Conservation (phyloP, 2,888 invertebrate species). For the Caenorhabditis sp. region DNA sequence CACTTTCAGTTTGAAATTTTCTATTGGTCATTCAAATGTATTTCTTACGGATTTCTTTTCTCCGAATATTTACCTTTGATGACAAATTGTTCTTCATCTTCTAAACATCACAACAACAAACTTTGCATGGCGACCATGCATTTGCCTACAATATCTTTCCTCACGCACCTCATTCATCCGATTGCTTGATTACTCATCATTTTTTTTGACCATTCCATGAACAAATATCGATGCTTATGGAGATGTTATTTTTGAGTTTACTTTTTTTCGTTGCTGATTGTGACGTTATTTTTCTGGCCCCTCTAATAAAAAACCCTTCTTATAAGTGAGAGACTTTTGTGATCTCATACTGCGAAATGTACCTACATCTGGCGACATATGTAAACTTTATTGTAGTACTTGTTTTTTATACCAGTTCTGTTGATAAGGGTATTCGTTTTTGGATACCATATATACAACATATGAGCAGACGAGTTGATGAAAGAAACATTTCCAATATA, state of each 20-base stretch:
- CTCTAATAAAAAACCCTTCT: no score
- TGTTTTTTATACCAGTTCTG: no score
- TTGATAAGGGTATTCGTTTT: no score
- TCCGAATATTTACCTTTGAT: neutral
- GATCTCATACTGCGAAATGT: no score
- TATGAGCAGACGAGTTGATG: no score
- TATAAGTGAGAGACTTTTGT: no score
- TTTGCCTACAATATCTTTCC: neutral
- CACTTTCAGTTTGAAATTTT: neutral
- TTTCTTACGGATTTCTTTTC: neutral
- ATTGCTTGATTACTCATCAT: neutral
- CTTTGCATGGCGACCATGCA: neutral
- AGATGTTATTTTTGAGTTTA: neutral
- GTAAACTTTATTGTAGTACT: no score
- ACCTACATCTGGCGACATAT: no score
- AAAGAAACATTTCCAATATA: no score
- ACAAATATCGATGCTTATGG: neutral
- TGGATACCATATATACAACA: no score
- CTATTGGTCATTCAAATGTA: neutral
- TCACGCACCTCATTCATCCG: neutral
- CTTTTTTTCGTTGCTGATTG: no score
- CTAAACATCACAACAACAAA: neutral
- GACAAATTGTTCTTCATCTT: neutral
- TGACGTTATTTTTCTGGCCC: no score
- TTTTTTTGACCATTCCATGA: neutral